Evolutionary conservation across 2,797 vertebrate species (phyloP), one percentile per base, ranked within the genome.

Genomic region (Psittacula echo): DNA sequence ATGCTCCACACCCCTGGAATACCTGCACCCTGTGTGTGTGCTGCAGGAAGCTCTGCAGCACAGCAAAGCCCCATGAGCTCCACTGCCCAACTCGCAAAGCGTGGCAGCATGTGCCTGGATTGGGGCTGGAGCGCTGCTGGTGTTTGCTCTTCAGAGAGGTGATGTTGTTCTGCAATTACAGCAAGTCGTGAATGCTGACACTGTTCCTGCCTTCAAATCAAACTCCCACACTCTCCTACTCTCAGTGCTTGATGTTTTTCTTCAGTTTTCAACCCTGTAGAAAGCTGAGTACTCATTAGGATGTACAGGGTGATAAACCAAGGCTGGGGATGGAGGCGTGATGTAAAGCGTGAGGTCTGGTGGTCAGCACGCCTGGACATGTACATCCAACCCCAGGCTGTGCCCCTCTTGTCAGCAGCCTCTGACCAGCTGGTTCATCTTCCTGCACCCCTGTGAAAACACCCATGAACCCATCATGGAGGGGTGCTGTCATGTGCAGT

Each of bases 211-310:
- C 53, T 90, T 76, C 88, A 67, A 32, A 77, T 80, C 92, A 67
- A 72, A 81, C 95, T 94, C 87, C 94, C 79, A 90, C 66, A 26
- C 82, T 56, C 17, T 80, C 47, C 56, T 86, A 5, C 66, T 78
- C 56, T 13, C 74, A 71, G 53, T 34, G 47, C 72, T 87, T 1
- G 1, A n/a, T 85, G 86, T 24, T 89, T 92, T 74, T 58, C 61
- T 85, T 53, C 15, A 2, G 29, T 58, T 81, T 84, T 72, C 83
- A 41, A 21, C 42, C 34, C 50, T 90, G 62, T 29, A 75, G 91
- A 91, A 44, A 0, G 0, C 37, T 9, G 70, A 30, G 29, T 58
- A 45, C n/a, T 54, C 86, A 68, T 70, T 21, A 10, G 23, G 48
- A 19, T 26, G 42, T 17, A 23, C 4, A 5, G 41, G 37, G 32